A percentile compares a stretch with the other conserved stretches of the same genome.
These are phyloP conservation scores for Tupaia chinensis DNA, from an alignment of 2,113 vertebrate genomes.

Conservation along the genomic window DNA sequence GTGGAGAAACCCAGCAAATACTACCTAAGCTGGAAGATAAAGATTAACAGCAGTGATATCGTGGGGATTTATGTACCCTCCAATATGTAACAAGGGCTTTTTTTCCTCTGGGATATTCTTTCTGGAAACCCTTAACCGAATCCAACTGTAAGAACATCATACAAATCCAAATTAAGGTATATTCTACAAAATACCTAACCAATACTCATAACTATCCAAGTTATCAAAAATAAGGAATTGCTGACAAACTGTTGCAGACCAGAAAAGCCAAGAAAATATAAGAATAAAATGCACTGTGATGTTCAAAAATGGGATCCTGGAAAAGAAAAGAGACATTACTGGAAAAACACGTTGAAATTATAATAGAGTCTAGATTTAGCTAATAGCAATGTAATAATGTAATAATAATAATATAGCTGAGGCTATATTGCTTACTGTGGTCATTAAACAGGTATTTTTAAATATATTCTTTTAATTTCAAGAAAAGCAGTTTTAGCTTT, in stretches of 20 bases:
- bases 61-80: fast-evolving
- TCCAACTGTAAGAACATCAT: neutral
- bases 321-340: neutral
- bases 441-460: too few relatives aligned
- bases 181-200: neutral
- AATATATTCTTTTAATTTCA: too few relatives aligned
- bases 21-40: neutral
- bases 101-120: neutral
- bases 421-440: too few relatives aligned
- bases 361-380: neutral
- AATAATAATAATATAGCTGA: too few relatives aligned
- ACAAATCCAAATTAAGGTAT: neutral
- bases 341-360: neutral
- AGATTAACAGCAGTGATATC: fast-evolving
- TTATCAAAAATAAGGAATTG: neutral
- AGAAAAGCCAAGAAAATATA: too few relatives aligned
- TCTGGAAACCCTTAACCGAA: neutral
- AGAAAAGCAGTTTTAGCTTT: too few relatives aligned
- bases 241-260: neutral
- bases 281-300: neutral
- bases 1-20: neutral
- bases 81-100: neutral
- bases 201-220: neutral
- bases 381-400: neutral
- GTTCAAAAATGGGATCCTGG: neutral